Conservation (phyloP, 2,888 invertebrate species). For the Fissipunctia ypsillon region DNA sequence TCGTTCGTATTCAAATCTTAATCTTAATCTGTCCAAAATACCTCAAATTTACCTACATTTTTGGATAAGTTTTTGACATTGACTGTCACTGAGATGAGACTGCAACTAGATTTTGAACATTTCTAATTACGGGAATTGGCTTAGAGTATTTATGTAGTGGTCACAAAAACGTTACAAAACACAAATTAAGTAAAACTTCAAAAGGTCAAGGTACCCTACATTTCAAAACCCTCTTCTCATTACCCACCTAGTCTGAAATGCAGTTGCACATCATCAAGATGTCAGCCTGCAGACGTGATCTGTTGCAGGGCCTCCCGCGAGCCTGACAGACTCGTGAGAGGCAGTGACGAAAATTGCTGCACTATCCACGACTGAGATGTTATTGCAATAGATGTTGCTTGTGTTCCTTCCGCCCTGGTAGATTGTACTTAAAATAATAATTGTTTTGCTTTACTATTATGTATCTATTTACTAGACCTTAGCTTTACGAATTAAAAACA, state of each 20-base stretch:
- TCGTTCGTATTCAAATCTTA: too few relatives aligned
- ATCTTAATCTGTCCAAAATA: too few relatives aligned
- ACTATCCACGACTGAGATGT: constrained; percentile 13
- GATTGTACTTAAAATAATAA: neutral
- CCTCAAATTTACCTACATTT: too few relatives aligned
- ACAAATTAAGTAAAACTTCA: neutral
- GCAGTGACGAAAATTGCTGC: constrained; percentile 39
- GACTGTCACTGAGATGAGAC: too few relatives aligned
- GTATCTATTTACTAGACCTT: neutral
- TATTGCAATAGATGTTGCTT: constrained; percentile 13
- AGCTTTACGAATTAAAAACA: neutral
- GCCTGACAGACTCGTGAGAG: constrained; percentile 46
- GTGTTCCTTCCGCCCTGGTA: constrained; percentile 15
- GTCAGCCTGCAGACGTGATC: constrained; percentile 40
- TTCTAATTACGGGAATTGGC: too few relatives aligned
- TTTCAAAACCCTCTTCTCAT: neutral
- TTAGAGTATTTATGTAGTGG: neutral
- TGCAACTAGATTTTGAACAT: too few relatives aligned
- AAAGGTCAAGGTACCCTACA: neutral
- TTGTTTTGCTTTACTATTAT: neutral
- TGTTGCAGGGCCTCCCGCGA: constrained; percentile 34
- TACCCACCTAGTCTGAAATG: constrained; percentile 8
- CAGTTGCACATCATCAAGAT: constrained; percentile 47
- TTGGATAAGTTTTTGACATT: too few relatives aligned
- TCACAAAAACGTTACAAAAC: neutral